Evolutionary conservation across 2,113 vertebrate genomes (phyloP).

Genomic region (Merops nubicus): DNA sequence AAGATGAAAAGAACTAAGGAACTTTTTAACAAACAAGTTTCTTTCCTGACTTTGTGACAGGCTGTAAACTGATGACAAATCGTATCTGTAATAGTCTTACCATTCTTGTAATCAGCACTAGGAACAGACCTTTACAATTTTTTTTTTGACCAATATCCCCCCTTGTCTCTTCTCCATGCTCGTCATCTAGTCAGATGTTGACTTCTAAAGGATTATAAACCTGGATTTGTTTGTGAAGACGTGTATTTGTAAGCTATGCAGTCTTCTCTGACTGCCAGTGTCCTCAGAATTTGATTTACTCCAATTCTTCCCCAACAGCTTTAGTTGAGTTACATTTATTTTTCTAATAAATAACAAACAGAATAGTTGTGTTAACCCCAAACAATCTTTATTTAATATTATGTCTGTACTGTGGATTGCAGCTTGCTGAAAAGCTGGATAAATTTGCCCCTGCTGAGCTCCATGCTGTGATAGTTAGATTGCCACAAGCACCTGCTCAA

Average conservation of each 20-base stretch:
- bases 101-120: not conserved
- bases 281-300: not conserved
- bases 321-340: not conserved
- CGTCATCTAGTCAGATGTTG: not conserved
- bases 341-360: not conserved
- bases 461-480: not conserved
- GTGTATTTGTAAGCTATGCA: not conserved
- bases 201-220: not conserved
- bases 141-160: rapidly evolving
- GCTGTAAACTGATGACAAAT: not conserved
- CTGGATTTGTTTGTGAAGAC: not conserved
- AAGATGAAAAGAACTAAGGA: not conserved
- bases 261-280: not conserved
- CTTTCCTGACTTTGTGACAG: not conserved
- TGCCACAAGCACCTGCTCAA: not conserved
- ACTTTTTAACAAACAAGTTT: not conserved
- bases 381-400: not conserved
- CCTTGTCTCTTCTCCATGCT: not conserved
- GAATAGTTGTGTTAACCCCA: not conserved
- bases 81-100: not conserved
- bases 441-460: not conserved
- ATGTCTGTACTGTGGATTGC: not conserved
- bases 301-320: not conserved
- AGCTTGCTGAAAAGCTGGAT: not conserved
- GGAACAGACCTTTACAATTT: not conserved